Evolutionary conservation across 2,113 vertebrate species (phyloP).

Genomic region (Hypanus sabinus): DNA sequence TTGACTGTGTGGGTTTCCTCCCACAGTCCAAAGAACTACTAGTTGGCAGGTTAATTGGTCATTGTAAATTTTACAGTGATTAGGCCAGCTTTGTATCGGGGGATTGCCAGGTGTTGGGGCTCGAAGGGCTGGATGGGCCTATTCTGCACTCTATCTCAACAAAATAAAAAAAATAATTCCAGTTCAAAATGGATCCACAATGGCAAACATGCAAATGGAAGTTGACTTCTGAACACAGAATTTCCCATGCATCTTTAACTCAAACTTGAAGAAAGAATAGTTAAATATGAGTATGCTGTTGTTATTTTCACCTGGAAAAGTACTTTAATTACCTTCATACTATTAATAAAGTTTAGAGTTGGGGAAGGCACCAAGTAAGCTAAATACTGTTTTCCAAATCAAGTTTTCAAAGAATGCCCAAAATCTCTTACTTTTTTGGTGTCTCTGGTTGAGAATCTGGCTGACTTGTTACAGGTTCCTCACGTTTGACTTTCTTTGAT

Average conservation of each 20-base stretch:
- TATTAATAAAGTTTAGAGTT: neutral
- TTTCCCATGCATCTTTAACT: neutral
- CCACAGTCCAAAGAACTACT: too few species aligned
- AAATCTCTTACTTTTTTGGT: neutral
- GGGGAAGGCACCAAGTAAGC: neutral
- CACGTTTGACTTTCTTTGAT: conserved; percentile 44
- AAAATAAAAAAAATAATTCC: too few species aligned
- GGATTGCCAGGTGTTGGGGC: too few species aligned
- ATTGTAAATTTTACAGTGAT: too few species aligned
- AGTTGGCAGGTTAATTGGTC: too few species aligned
- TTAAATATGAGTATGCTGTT: too few species aligned
- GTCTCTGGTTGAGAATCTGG: neutral
- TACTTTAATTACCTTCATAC: too few species aligned
- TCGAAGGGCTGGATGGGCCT: too few species aligned
- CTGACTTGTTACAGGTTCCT: neutral
- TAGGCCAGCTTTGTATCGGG: too few species aligned
- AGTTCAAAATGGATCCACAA: neutral
- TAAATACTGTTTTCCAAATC: neutral
- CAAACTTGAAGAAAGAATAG: neutral
- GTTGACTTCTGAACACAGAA: neutral
- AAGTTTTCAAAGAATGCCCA: neutral
- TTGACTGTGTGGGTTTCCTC: too few species aligned
- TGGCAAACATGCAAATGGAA: neutral
- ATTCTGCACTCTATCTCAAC: too few species aligned
- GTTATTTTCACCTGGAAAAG: too few species aligned